Evolutionary conservation across 2,113 vertebrate species (phyloP).

Genomic region (Paratilapia polleni): DNA sequence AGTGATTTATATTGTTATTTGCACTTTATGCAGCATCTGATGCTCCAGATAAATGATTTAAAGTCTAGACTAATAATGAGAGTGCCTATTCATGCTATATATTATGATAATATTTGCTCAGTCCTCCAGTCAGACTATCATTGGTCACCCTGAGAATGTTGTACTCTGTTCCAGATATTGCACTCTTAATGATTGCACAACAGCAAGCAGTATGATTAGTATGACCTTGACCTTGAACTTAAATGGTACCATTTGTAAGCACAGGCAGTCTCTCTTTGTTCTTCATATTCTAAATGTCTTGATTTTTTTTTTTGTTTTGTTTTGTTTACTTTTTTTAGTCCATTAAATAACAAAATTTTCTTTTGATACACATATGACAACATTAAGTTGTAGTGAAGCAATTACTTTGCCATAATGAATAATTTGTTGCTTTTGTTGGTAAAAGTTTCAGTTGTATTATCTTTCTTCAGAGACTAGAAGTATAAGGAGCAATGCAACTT

Average conservation of each 20-base stretch:
- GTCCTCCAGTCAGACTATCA: background rate
- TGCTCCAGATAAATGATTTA: background rate
- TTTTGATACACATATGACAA: too few relatives aligned
- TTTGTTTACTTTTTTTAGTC: too few relatives aligned
- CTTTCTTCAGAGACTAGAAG: background rate
- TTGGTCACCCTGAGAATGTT: conserved; percentile 14
- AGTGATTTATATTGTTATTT: conserved; percentile 31
- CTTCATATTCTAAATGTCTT: background rate
- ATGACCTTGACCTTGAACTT: background rate
- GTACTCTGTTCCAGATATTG: background rate
- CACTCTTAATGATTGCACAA: background rate
- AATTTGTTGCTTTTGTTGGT: background rate
- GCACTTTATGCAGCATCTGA: background rate
- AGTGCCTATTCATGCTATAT: conserved; percentile 1
- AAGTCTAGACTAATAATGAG: background rate
- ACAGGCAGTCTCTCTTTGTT: background rate
- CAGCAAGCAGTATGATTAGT: background rate
- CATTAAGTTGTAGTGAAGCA: too few relatives aligned
- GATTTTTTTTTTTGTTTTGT: background rate
- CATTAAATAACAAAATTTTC: too few relatives aligned
- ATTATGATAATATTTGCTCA: conserved; percentile 15
- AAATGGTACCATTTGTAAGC: background rate
- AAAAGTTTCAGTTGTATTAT: background rate
- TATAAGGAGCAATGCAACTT: background rate
- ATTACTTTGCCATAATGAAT: background rate